Evolutionary conservation across 1,140 invertebrate genomes (phyloP).

Genomic region (Penaeus japonicus): DNA sequence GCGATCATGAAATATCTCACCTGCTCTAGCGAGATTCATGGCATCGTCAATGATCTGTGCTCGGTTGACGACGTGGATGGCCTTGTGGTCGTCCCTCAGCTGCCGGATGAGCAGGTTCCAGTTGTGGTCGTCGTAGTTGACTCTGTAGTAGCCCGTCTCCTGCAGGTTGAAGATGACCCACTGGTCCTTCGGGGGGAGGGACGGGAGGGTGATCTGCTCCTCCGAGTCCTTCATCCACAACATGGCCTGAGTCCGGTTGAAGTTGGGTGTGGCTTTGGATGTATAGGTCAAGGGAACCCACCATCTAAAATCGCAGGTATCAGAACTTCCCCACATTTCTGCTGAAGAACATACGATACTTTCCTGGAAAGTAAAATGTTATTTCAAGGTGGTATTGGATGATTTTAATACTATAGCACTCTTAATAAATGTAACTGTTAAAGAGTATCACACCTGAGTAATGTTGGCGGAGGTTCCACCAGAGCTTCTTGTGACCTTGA

Average conservation of each 20-base stretch:
- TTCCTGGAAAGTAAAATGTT: not conserved
- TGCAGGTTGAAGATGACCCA: slow-evolving; percentile 55
- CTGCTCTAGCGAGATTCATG: slow-evolving; percentile 63
- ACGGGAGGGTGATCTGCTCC: not conserved
- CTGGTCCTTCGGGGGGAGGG: not conserved
- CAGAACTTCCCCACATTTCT: not conserved
- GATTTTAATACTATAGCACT: not conserved
- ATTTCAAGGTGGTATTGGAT: not conserved
- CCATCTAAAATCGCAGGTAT: slow-evolving; percentile 34
- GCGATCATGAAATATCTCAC: not conserved
- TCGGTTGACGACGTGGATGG: slow-evolving; percentile 62
- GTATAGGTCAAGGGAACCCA: slow-evolving; percentile 53
- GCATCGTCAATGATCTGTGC: slow-evolving; percentile 61
- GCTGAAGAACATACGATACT: not conserved
- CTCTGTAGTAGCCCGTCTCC: slow-evolving; percentile 71
- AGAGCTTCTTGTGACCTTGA: slow-evolving; percentile 62
- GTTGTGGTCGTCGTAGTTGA: slow-evolving; percentile 76
- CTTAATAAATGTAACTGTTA: not conserved
- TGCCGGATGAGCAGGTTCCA: slow-evolving; percentile 72
- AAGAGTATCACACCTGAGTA: not conserved
- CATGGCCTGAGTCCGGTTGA: slow-evolving; percentile 21
- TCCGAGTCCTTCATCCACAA: slow-evolving; percentile 35
- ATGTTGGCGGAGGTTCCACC: not conserved
- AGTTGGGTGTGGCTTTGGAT: not conserved
- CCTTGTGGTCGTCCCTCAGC: slow-evolving; percentile 66